Conservation (phyloP, 2,797 vertebrate species). For the Sebastes umbrosus region DNA sequence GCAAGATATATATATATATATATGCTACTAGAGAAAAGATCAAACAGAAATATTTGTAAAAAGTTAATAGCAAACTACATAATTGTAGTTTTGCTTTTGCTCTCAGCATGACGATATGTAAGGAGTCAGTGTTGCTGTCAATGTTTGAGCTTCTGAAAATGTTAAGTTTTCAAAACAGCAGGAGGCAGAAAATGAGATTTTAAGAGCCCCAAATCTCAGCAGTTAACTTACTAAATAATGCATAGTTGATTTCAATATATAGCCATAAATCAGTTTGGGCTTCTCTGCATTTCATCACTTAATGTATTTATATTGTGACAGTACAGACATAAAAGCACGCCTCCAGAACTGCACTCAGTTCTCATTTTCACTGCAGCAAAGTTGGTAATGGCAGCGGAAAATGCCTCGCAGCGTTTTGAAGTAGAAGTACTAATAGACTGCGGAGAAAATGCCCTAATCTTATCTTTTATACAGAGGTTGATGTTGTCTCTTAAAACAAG, state of each 20-base stretch:
- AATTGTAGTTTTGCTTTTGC: not conserved
- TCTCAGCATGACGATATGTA: not conserved
- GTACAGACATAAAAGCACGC: conserved; percentile 36
- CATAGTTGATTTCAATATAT: conserved; percentile 7
- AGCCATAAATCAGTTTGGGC: conserved; percentile 10
- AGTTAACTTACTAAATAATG: conserved; percentile 14
- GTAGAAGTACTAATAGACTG: conserved; percentile 13
- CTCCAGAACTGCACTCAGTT: conserved; percentile 29
- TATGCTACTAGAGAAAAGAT: not conserved
- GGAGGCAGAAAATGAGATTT: conserved; percentile 4
- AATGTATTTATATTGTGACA: conserved; percentile 29
- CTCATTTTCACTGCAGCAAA: conserved; percentile 28
- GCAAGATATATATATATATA: no score
- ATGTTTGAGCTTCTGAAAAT: not conserved
- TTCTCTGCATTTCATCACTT: conserved; percentile 1
- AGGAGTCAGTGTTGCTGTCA: not conserved
- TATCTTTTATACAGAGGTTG: conserved; percentile 14
- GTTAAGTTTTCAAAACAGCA: conserved; percentile 10
- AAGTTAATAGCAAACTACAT: not conserved
- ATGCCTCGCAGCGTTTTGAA: not conserved
- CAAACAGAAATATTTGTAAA: not conserved
- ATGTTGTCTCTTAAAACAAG: not conserved
- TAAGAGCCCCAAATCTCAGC: conserved; percentile 10
- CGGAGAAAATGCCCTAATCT: not conserved
- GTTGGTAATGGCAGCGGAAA: conserved; percentile 9